Evolutionary conservation across 2,797 vertebrate genomes (phyloP).

Genomic region (Mycteria americana): DNA sequence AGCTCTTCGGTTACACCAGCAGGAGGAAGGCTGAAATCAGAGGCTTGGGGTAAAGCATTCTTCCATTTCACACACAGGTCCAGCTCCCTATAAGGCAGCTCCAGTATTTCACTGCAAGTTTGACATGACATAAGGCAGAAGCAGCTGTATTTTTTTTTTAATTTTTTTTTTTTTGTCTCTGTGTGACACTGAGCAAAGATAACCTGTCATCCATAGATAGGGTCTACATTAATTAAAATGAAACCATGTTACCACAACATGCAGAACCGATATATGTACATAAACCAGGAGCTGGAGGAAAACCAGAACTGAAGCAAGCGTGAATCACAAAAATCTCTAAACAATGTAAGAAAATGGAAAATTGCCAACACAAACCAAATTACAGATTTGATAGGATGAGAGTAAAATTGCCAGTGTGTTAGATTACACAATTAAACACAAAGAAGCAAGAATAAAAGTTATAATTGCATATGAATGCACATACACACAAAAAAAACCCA

Average conservation of each 20-base stretch:
- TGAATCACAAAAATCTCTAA: background rate
- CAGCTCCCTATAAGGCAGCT: background rate
- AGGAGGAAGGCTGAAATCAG: background rate
- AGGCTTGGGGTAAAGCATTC: background rate
- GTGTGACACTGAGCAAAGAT: background rate
- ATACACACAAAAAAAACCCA: background rate
- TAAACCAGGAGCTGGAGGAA: background rate
- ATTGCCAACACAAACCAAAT: background rate
- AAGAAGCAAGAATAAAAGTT: background rate
- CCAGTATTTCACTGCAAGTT: background rate
- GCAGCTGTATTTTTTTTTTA: background rate
- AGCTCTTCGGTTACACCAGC: background rate
- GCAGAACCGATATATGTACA: background rate
- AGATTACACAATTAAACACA: background rate
- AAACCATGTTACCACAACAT: background rate
- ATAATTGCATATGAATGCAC: background rate
- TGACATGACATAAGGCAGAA: background rate
- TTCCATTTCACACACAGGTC: background rate
- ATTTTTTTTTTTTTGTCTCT: background rate
- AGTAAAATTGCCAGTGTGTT: background rate
- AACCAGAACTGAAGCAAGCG: background rate
- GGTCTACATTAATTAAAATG: background rate
- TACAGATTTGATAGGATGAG: background rate
- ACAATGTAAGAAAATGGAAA: background rate
- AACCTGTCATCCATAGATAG: background rate